phyloP scores from a whole-genome alignment of 2,113 vertebrate species.

The Panthera uncia region DNA sequence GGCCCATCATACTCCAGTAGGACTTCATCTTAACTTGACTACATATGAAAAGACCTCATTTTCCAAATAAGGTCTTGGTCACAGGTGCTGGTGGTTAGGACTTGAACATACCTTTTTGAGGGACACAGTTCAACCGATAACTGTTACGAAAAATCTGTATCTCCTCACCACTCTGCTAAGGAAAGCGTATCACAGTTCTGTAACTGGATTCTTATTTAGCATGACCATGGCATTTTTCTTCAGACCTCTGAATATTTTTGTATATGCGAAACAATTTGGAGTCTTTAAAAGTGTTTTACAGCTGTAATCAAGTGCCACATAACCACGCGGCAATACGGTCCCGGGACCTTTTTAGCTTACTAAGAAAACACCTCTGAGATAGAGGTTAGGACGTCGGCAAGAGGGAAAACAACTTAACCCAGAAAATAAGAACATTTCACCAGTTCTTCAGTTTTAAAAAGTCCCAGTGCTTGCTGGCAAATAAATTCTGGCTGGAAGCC shows the following conservation, averaged over 20 bases:
- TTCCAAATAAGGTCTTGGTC: constrained; percentile 12
- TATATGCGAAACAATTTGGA: neutral
- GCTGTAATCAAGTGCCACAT: neutral
- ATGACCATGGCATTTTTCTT: neutral
- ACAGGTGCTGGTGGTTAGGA: neutral
- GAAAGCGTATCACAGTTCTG: neutral
- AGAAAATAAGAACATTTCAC: constrained; percentile 4
- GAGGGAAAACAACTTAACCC: constrained; percentile 17
- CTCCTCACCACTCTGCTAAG: neutral
- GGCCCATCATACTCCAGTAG: neutral
- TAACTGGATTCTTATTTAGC: neutral
- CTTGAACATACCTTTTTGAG: neutral
- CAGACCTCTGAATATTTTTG: neutral
- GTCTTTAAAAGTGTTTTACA: constrained; percentile 15
- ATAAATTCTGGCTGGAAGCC: neutral
- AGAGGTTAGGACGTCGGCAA: constrained; percentile 3
- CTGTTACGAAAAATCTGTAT: neutral
- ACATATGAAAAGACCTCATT: neutral
- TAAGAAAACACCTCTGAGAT: constrained; percentile 9
- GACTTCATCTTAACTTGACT: neutral
- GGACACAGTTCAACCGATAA: neutral
- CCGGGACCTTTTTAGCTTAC: neutral
- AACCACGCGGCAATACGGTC: neutral
- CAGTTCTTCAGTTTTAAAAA: constrained; percentile 39
- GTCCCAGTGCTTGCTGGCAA: neutral